Evolutionary conservation across 2,888 invertebrate species (phyloP).

Genomic region (Stenurella melanura): DNA sequence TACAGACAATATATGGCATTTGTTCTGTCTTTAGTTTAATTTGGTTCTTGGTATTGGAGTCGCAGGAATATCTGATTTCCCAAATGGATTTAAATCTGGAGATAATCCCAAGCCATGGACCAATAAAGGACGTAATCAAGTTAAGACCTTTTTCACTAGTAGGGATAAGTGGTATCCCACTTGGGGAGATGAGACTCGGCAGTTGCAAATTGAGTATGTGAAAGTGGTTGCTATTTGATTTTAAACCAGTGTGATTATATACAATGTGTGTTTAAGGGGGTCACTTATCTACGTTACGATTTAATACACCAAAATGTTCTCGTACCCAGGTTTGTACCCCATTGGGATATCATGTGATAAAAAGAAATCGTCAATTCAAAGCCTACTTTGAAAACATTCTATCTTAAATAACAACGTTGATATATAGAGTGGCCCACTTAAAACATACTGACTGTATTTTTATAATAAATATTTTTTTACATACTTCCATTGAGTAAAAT

Average conservation of each 20-base stretch:
- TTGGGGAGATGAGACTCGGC: constrained; percentile 73
- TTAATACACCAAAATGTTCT: no score
- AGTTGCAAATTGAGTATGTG: constrained; percentile 75
- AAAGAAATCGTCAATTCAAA: no score
- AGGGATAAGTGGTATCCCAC: constrained; percentile 77
- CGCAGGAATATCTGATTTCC: constrained; percentile 82
- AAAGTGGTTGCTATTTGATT: constrained; percentile 72
- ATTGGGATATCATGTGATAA: no score
- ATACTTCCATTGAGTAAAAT: no score
- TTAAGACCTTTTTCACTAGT: constrained; percentile 78
- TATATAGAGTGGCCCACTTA: no score
- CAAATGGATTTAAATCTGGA: constrained; percentile 74
- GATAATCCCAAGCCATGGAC: constrained; percentile 80
- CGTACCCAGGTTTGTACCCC: no score
- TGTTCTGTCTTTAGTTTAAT: constrained; percentile 75
- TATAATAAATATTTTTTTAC: background rate
- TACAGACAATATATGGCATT: no score
- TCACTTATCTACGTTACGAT: no score
- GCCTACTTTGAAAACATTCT: no score
- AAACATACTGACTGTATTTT: no score
- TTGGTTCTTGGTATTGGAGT: constrained; percentile 82
- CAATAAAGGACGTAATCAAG: constrained; percentile 76
- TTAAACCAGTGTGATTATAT: background rate
- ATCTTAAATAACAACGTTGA: no score
- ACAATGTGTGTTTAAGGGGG: no score